Evolutionary conservation across 2,888 invertebrate species (phyloP).

Genomic region (Lycocerus yunnanus): DNA sequence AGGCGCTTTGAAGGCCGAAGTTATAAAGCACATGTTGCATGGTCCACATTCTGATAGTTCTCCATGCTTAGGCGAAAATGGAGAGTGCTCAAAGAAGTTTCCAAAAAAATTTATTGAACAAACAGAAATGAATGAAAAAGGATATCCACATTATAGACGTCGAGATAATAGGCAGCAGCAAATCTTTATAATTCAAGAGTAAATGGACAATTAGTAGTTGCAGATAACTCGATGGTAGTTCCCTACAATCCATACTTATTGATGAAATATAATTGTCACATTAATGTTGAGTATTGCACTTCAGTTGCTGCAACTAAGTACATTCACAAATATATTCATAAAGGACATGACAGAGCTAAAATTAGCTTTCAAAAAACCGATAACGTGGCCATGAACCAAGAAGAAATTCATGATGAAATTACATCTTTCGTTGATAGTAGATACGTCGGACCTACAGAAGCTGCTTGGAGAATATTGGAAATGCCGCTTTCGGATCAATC

Average conservation of each 20-base stretch:
- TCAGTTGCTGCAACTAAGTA: not conserved
- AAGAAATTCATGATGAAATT: too few relatives aligned
- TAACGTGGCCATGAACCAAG: too few relatives aligned
- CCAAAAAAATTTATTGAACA: not conserved
- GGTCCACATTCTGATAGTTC: not conserved
- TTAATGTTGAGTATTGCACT: not conserved
- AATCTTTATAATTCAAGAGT: not conserved
- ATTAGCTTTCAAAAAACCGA: too few relatives aligned
- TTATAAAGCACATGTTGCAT: not conserved
- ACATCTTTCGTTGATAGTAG: too few relatives aligned
- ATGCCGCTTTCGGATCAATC: too few relatives aligned
- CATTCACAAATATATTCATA: too few relatives aligned
- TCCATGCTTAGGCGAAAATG: not conserved
- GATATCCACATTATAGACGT: not conserved
- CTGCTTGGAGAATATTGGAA: too few relatives aligned
- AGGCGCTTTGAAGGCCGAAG: not conserved
- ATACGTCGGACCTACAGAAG: too few relatives aligned
- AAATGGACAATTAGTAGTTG: not conserved
- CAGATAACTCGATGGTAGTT: too few relatives aligned
- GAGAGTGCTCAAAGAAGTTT: not conserved
- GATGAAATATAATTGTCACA: not conserved
- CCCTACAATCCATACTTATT: too few relatives aligned
- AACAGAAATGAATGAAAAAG: not conserved
- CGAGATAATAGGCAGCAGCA: not conserved
- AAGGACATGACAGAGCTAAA: too few relatives aligned